Conservation (phyloP, 2,797 vertebrate species). For the Cuculus canorus region DNA sequence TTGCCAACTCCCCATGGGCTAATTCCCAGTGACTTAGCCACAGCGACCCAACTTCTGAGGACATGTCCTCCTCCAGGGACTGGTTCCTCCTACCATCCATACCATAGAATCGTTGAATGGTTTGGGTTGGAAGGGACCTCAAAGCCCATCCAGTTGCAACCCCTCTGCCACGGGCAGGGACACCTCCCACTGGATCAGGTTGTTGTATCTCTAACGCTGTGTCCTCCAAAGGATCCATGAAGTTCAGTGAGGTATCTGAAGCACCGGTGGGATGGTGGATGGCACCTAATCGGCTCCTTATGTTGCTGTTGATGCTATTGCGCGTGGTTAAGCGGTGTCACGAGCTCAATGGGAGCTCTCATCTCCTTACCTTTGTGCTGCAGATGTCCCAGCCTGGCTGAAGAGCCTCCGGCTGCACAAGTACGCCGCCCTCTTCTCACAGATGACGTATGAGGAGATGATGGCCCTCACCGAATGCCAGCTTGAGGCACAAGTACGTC, state of each 20-base stretch:
- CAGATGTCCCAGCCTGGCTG: slow-evolving; percentile 97
- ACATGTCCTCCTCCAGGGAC: neutral
- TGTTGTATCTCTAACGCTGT: too few species aligned
- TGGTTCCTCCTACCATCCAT: neutral
- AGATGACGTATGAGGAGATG: slow-evolving; percentile 98
- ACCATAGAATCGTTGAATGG: neutral
- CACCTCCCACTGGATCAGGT: too few species aligned
- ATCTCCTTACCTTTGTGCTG: slow-evolving; percentile 3
- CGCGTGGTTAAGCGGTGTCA: rapidly evolving
- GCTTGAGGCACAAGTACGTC: slow-evolving; percentile 91
- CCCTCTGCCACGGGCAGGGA: too few species aligned
- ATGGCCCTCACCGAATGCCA: slow-evolving; percentile 95
- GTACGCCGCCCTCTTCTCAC: slow-evolving; percentile 95
- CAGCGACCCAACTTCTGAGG: neutral
- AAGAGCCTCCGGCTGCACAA: slow-evolving; percentile 99
- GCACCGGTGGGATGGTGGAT: neutral
- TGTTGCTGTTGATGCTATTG: neutral
- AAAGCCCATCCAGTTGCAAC: too few species aligned
- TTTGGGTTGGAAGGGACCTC: too few species aligned
- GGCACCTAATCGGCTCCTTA: rapidly evolving
- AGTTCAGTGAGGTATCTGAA: neutral
- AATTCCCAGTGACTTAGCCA: neutral
- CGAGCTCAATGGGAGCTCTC: neutral
- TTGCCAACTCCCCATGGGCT: rapidly evolving
- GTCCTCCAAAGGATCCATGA: neutral